Evolutionary conservation across 1,140 invertebrate genomes (phyloP).

Genomic region (Drosophila biarmipes): DNA sequence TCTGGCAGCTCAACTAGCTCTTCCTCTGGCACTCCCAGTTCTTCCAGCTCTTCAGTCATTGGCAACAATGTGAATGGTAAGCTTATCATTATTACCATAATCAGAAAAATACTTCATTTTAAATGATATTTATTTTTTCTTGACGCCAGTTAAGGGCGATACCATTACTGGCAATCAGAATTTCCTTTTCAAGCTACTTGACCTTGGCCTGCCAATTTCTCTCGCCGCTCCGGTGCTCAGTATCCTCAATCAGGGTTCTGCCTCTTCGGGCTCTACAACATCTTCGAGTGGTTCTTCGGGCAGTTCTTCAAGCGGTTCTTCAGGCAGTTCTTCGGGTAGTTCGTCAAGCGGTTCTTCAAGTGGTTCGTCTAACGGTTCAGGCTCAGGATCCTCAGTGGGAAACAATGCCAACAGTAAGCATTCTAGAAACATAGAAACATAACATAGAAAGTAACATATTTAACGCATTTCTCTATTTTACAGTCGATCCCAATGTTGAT

Average conservation of each 20-base stretch:
- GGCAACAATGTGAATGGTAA: slow-evolving; percentile 14
- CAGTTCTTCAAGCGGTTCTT: background rate
- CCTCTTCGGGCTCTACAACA: background rate
- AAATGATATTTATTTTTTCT: background rate
- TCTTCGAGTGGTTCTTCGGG: background rate
- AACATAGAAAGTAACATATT: background rate
- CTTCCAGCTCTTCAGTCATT: background rate
- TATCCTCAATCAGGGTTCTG: background rate
- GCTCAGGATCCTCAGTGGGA: background rate
- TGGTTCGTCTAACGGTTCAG: background rate
- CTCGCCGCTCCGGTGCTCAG: background rate
- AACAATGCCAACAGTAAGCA: slow-evolving; percentile 17
- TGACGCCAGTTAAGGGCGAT: background rate
- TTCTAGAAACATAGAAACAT: too few species aligned
- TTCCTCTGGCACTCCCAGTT: background rate
- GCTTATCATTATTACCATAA: background rate
- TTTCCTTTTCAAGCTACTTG: background rate
- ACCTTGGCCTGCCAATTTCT: background rate
- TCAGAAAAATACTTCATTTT: background rate
- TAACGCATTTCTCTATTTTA: background rate
- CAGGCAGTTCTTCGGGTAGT: background rate
- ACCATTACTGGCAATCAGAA: slow-evolving; percentile 1
- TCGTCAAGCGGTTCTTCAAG: background rate
- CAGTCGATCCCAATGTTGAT: slow-evolving; percentile 7
- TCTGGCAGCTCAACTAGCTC: background rate